Percentiles rank a stretch among this genome's conserved stretches.
phyloP scores from a whole-genome alignment of 2,888 invertebrate genomes.

The Ophioninae sp. region DNA sequence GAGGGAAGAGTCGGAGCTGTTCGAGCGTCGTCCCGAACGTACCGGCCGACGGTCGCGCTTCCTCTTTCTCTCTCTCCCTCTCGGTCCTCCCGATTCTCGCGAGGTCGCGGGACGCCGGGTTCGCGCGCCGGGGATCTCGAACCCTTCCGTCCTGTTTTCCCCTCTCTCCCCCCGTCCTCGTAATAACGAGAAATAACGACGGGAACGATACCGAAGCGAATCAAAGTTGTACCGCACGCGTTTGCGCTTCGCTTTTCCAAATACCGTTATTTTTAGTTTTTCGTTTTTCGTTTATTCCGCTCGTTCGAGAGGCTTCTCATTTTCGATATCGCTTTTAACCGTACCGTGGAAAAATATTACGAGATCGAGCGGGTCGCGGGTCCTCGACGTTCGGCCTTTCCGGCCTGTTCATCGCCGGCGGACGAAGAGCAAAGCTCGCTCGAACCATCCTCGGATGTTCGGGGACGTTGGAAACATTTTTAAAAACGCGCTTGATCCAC shows the following conservation, averaged over 20 bases:
- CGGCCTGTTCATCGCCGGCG: constrained; percentile 10
- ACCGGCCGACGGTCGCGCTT: neutral
- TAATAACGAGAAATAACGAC: constrained; percentile 54
- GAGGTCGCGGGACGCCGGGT: constrained; percentile 30
- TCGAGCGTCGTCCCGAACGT: constrained; percentile 40
- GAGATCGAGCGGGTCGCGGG: constrained; percentile 31
- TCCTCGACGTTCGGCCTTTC: constrained; percentile 4
- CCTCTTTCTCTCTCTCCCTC: constrained; percentile 16
- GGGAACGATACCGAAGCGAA: constrained; percentile 54
- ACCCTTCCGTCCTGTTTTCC: constrained; percentile 21
- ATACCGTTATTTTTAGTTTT: too few relatives aligned
- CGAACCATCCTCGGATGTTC: constrained; percentile 29
- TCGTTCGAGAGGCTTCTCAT: too few relatives aligned
- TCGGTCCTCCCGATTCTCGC: constrained; percentile 21
- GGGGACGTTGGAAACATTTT: constrained; percentile 48
- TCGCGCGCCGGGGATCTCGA: constrained; percentile 1
- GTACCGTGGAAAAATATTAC: constrained; percentile 23
- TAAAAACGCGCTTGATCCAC: constrained; percentile 55
- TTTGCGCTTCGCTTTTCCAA: too few relatives aligned
- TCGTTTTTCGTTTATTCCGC: too few relatives aligned
- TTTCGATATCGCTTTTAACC: too few relatives aligned
- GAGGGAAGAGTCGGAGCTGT: constrained; percentile 48
- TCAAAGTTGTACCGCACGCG: too few relatives aligned
- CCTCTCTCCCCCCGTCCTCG: constrained; percentile 11
- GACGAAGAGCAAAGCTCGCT: constrained; percentile 41